Base-by-base conservation (phyloP, 2,113 vertebrate species). In the Etia nguti region DNA sequence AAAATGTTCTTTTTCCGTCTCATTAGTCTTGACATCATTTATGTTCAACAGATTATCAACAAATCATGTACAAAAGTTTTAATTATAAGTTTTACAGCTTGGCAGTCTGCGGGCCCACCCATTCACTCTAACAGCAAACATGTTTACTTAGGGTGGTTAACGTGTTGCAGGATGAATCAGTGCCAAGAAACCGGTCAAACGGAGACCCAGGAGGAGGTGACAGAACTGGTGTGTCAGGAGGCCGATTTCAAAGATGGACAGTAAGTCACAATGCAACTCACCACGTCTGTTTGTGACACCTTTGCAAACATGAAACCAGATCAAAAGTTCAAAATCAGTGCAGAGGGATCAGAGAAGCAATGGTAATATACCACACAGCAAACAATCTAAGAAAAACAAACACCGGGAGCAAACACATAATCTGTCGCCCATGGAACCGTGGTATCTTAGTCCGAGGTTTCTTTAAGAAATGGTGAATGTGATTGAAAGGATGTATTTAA, bases 221-320 rank as follows among this genome's bases (percentile, higher is more conserved):
- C 95, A 0, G 91, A 70, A 1, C 90, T 97, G 89, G 96, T 98
- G 15, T 98, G 98, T 95, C 91, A 90, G 65, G 97, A 97, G 83
- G 89, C 85, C 0, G 97, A 98, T 0, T 68, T 98, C 3, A 85
- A 95, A n/a, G 97, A 98, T 54, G 97, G 97, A 95, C 90, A 98
- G 98, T 98, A 95, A 96, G 97, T 96, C 6, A 18, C 56, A 82
- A 38, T 77, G 46, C 46, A 77, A 0, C 20, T n/a, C 26, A 31
- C 10, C 11, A 31, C 46, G 34, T 77, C 16, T 34, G 48, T 52
- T 48, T 52, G 46, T n/a, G 10, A 8, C 12, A 52, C 11, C 46
- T 34, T n/a, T 77, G 26, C 4, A 34, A 50, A 50, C 46, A 52
- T 18, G 73, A 52, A 52, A 50, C 16, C 10, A 9, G 46, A 26